Conservation (phyloP, 2,113 vertebrate genomes). For the Platysteira castanea region DNA sequence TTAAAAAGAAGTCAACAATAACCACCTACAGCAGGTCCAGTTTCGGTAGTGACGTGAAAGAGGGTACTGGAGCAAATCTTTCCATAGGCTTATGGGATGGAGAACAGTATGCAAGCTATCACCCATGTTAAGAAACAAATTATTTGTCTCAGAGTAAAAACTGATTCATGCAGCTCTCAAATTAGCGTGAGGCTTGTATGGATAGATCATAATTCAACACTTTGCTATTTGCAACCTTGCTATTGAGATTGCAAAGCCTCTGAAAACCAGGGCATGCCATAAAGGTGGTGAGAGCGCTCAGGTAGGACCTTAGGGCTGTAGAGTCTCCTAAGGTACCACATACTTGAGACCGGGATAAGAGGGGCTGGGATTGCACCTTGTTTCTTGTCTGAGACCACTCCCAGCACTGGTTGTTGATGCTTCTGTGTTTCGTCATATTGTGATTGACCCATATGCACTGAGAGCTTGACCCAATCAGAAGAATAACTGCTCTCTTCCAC, state of each 20-base stretch:
- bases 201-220: neutral
- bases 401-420: neutral
- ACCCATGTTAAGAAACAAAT: neutral
- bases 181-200: accelerated
- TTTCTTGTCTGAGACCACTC: neutral
- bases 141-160: neutral
- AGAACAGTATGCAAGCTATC: neutral
- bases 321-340: neutral
- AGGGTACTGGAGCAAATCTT: neutral
- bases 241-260: neutral
- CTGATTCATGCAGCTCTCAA: neutral
- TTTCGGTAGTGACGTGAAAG: neutral
- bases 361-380: neutral
- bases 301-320: neutral
- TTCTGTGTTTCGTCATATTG: neutral
- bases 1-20: neutral
- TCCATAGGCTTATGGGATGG: neutral
- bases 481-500: neutral
- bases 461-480: neutral
- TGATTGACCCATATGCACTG: neutral
- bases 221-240: neutral
- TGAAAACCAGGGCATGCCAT: neutral
- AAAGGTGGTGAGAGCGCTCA: neutral
- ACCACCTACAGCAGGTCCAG: neutral
- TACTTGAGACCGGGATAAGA: neutral